These are phyloP conservation scores for Antrozous pallidus DNA, from an alignment of 2,797 vertebrate species.

Conservation along the genomic window DNA sequence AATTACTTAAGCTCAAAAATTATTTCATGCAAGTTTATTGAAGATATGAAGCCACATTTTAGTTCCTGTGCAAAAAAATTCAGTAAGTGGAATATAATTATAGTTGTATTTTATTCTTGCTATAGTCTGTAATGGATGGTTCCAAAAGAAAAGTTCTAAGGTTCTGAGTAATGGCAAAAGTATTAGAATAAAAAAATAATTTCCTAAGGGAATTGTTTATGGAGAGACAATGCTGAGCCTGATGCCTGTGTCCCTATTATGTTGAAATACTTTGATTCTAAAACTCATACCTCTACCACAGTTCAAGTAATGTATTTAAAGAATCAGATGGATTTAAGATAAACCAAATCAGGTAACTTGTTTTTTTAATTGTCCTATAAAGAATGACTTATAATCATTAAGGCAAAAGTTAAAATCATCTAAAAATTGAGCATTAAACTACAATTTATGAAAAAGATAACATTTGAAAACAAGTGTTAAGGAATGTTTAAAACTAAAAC, in stretches of 20 bases:
- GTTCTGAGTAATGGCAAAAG: neutral
- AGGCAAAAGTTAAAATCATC: neutral
- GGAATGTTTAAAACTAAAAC: slow-evolving; percentile 20
- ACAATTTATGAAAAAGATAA: slow-evolving; percentile 27
- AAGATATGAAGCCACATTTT: slow-evolving; percentile 36
- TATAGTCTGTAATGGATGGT: neutral
- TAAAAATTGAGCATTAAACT: slow-evolving; percentile 37
- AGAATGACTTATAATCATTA: slow-evolving; percentile 8
- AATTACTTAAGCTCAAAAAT: slow-evolving; percentile 46
- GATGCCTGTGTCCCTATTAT: neutral
- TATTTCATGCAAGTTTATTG: slow-evolving; percentile 21
- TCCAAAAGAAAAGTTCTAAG: slow-evolving; percentile 11
- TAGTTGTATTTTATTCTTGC: neutral
- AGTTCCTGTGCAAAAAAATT: slow-evolving; percentile 35
- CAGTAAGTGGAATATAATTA: neutral
- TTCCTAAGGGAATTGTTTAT: neutral
- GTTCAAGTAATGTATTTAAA: neutral
- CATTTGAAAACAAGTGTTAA: slow-evolving; percentile 31
- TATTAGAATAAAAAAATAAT: neutral
- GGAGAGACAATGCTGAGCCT: neutral
- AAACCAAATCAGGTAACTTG: neutral
- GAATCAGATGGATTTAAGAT: neutral
- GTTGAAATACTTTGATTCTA: neutral
- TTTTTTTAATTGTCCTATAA: neutral
- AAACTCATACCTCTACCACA: neutral